These are phyloP conservation scores for Anguilla obscura DNA, from an alignment of 2,797 vertebrate species.

Conservation along the genomic window DNA sequence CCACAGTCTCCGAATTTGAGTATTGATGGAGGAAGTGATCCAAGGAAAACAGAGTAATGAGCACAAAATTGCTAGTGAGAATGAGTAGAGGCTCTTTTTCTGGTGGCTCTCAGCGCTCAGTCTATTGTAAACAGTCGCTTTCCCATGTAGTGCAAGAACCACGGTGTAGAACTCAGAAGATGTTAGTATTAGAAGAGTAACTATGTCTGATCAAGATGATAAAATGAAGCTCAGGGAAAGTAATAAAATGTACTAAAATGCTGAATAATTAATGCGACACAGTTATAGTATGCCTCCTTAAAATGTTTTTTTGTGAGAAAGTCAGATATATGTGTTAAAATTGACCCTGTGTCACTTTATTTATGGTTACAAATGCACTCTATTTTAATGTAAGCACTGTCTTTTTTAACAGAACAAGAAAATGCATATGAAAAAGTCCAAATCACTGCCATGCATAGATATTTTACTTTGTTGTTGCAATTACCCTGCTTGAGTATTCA, in stretches of 20 bases:
- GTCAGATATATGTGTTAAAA: constrained; percentile 15
- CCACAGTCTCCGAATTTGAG: constrained; percentile 56
- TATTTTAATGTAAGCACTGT: constrained; percentile 69
- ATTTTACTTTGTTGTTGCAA: constrained; percentile 47
- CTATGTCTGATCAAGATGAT: constrained; percentile 21
- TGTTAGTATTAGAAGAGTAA: constrained; percentile 47
- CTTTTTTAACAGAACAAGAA: constrained; percentile 52
- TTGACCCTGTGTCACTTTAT: constrained; percentile 26
- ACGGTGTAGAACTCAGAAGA: constrained; percentile 37
- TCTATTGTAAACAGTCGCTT: constrained; percentile 64
- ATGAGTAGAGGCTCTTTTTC: constrained; percentile 62
- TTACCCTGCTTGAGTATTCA: constrained; percentile 47
- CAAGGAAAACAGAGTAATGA: constrained; percentile 68
- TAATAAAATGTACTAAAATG: constrained; percentile 20
- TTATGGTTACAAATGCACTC: constrained; percentile 62
- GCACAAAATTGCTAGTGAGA: constrained; percentile 61
- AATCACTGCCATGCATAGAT: constrained; percentile 75
- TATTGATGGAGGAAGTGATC: constrained; percentile 60
- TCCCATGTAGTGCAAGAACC: constrained; percentile 61
- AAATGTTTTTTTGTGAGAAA: constrained; percentile 35
- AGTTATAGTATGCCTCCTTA: constrained; percentile 20
- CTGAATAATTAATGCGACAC: constrained; percentile 14
- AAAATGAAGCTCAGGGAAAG: constrained; percentile 34
- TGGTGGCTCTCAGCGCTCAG: constrained; percentile 49
- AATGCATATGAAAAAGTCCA: constrained; percentile 63